A percentile compares a stretch with the other conserved stretches of the same genome.
phyloP scores from a whole-genome alignment of 2,888 invertebrate species.

The Phalera bucephala region DNA sequence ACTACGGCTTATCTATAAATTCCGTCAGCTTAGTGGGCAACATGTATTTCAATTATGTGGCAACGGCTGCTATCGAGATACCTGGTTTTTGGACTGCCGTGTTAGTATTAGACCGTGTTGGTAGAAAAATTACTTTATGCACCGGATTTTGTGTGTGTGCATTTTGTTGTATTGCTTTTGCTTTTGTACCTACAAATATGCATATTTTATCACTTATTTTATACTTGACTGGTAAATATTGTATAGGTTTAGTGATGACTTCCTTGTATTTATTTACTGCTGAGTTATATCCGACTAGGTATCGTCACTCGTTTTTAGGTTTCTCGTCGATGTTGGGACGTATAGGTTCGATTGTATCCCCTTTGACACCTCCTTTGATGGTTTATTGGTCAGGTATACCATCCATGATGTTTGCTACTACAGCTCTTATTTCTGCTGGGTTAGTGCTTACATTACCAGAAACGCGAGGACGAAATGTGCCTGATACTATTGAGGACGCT shows the following conservation, averaged over 20 bases:
- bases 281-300: constrained; percentile 88
- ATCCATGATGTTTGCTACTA: constrained; percentile 62
- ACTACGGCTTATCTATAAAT: constrained; percentile 90
- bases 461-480: constrained; percentile 62
- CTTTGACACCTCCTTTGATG: constrained; percentile 86
- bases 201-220: constrained; percentile 54
- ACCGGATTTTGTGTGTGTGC: constrained; percentile 70
- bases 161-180: constrained; percentile 77
- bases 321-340: constrained; percentile 88
- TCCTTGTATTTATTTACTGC: constrained; percentile 86
- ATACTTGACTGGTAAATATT: constrained; percentile 85
- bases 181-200: constrained; percentile 67
- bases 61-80: constrained; percentile 86
- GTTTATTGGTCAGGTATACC: constrained; percentile 70
- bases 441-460: constrained; percentile 70
- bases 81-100: constrained; percentile 87
- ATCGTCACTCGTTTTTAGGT: constrained; percentile 86
- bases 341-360: constrained; percentile 87
- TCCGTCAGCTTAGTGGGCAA: constrained; percentile 89
- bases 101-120: constrained; percentile 84
- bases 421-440: constrained; percentile 60
- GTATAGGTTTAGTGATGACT: constrained; percentile 85
- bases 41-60: constrained; percentile 89
- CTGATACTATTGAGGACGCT: constrained; percentile 74
- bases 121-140: constrained; percentile 71